Evolutionary conservation across 2,888 invertebrate genomes (phyloP).

Genomic region (Perithous albicinctus): DNA sequence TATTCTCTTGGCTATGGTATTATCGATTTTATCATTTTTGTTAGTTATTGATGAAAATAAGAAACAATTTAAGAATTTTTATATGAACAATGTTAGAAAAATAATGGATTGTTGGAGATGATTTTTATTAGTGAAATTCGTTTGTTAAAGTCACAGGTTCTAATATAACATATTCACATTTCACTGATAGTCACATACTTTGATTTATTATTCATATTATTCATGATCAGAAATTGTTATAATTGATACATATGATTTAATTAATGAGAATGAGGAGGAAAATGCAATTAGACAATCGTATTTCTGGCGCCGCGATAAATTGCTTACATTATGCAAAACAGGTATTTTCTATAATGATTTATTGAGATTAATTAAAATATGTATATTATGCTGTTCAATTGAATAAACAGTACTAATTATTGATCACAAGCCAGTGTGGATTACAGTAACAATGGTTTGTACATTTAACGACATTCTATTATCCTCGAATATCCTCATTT

Average conservation of each 20-base stretch:
- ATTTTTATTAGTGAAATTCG: neutral
- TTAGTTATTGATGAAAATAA: too few species aligned
- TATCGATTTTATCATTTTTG: too few species aligned
- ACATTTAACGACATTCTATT: too few species aligned
- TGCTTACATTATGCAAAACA: neutral
- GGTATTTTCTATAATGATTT: neutral
- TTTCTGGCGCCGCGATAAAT: neutral
- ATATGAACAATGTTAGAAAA: too few species aligned
- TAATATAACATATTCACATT: neutral
- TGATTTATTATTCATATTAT: neutral
- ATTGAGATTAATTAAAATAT: neutral
- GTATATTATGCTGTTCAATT: neutral
- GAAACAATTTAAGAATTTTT: too few species aligned
- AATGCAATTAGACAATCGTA: neutral
- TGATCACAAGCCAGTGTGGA: too few species aligned
- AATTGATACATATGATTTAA: neutral
- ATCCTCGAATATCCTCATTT: too few species aligned
- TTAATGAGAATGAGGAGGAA: neutral
- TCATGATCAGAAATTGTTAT: neutral
- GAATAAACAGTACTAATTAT: neutral
- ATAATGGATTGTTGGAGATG: too few species aligned
- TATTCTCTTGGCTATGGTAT: constrained; percentile 1
- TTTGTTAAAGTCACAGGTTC: neutral
- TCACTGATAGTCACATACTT: neutral
- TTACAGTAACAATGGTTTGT: too few species aligned